Evolutionary conservation across 2,113 vertebrate genomes (phyloP).

Genomic region (Nematolebias whitei): DNA sequence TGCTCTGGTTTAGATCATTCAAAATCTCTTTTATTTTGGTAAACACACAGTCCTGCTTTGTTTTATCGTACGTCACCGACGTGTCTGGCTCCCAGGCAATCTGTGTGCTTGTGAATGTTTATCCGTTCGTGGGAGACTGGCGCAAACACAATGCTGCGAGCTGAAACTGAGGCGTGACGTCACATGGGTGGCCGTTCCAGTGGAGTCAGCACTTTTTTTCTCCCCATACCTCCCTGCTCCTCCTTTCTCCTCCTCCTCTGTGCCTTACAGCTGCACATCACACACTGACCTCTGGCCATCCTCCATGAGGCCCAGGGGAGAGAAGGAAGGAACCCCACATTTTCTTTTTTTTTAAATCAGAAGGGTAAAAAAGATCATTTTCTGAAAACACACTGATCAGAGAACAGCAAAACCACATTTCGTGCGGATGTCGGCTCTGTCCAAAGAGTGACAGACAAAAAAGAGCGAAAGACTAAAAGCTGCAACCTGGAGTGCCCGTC

Average conservation of each 20-base stretch:
- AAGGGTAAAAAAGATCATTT: slow-evolving; percentile 10
- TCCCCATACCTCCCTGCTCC: slow-evolving; percentile 5
- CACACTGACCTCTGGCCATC: slow-evolving; percentile 65
- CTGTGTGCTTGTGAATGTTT: slow-evolving; percentile 45
- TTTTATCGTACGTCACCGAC: slow-evolving; percentile 17
- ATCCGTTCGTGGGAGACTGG: slow-evolving; percentile 59
- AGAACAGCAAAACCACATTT: neutral
- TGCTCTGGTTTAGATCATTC: no score
- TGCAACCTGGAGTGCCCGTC: slow-evolving; percentile 32
- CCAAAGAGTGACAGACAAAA: slow-evolving; percentile 43
- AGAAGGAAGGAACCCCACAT: slow-evolving; percentile 16
- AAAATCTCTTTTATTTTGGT: no score
- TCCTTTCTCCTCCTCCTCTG: slow-evolving; percentile 23
- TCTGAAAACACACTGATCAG: slow-evolving; percentile 25
- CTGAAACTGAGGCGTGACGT: slow-evolving; percentile 66
- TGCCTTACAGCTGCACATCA: slow-evolving; percentile 63
- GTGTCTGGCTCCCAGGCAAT: slow-evolving; percentile 30
- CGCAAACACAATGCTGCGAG: slow-evolving; percentile 48
- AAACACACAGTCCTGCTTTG: slow-evolving; percentile 24
- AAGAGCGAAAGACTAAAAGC: slow-evolving; percentile 43
- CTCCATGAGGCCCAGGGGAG: slow-evolving; percentile 25
- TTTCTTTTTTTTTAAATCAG: no score
- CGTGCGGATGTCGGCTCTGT: no score
- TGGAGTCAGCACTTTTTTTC: slow-evolving; percentile 65
- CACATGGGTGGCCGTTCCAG: slow-evolving; percentile 57